Evolutionary conservation across 2,888 invertebrate genomes (phyloP).

Genomic region (Prosopocoilus inquinatus): DNA sequence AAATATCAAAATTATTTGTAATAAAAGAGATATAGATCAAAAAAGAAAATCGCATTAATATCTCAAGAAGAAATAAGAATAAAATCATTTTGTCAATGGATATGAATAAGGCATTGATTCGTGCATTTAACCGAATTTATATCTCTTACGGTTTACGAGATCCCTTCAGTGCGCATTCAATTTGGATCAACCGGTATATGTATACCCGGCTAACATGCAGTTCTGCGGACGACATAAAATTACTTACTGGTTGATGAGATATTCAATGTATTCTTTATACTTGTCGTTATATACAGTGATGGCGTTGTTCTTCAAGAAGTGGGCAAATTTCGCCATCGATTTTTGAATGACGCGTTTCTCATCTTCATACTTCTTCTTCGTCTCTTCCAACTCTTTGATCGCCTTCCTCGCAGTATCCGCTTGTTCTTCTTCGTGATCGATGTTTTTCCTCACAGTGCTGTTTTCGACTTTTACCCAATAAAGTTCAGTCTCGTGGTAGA

Average conservation of each 20-base stretch:
- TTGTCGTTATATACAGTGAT: slow-evolving; percentile 42
- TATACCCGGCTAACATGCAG: too few relatives aligned
- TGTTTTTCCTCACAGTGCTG: slow-evolving; percentile 11
- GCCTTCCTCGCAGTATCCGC: background rate
- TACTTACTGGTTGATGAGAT: slow-evolving; percentile 38
- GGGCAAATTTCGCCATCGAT: slow-evolving; percentile 40
- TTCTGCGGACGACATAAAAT: too few relatives aligned
- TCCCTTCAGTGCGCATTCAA: too few relatives aligned
- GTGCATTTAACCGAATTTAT: too few relatives aligned
- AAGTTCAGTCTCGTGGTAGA: slow-evolving; percentile 42
- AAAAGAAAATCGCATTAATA: too few relatives aligned
- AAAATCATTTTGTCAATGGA: too few relatives aligned
- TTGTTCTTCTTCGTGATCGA: background rate
- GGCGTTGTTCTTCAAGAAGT: slow-evolving; percentile 42
- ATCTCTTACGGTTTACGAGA: too few relatives aligned
- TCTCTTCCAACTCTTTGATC: background rate
- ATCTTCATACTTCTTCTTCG: slow-evolving; percentile 22
- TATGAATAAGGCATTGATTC: too few relatives aligned
- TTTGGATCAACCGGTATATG: too few relatives aligned
- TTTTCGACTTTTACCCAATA: slow-evolving; percentile 34
- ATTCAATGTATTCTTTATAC: slow-evolving; percentile 40
- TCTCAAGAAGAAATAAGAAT: too few relatives aligned
- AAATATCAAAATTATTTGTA: too few relatives aligned
- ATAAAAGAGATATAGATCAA: too few relatives aligned
- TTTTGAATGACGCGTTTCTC: slow-evolving; percentile 36